Evolutionary conservation across 2,888 invertebrate species (phyloP), one percentile per base, ranked within the genome.

Genomic region (Meteorus cinctellus): DNA sequence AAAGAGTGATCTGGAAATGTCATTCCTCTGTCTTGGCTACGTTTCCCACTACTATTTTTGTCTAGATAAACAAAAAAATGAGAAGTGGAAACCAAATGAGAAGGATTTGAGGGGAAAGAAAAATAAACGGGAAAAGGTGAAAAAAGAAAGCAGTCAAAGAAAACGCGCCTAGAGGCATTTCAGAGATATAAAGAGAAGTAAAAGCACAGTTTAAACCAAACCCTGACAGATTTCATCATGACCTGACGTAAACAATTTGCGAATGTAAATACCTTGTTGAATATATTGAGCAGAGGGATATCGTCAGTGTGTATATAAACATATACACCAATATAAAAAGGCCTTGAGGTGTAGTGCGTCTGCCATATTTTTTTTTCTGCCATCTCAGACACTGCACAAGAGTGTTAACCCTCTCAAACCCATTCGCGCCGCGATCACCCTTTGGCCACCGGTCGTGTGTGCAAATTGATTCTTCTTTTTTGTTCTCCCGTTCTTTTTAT

Each of bases 231-330:
- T 87, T 87, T 88, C 88, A 88, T 85, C 85, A 84, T 84, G 82
- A 83, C 78, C 86, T 87, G 88, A 88, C 88, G 87, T 88, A 88
- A 88, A 88, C 88, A 88, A 88, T 88, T 88, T 88, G 83, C 87
- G 86, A 88, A 88, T 87, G 88, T 87, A 88, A 88, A 88, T 88
- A 88, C 84, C 86, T 86, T 55, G 84, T 85, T 86, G 85, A 86
- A 87, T 86, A 87, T 85, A 86, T 86, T 55, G 55, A 55, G 19
- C n/a, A 19, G 10, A 19, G 55, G 55, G 19, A 19, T 55, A 84
- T 84, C 79, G 67, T 77, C 81, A 63, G 65, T 19, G 51, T 62
- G 45, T 59, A 69, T 36, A 75, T 67, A 60, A 59, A 73, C 12
- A 24, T 63, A 31, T 24, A 72, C 10, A 60, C 55, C 62, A 27